A percentile compares a stretch with the other conserved stretches of the same genome.
phyloP scores from a whole-genome alignment of 2,113 vertebrate species.

The Oncorhynchus kisutch region DNA sequence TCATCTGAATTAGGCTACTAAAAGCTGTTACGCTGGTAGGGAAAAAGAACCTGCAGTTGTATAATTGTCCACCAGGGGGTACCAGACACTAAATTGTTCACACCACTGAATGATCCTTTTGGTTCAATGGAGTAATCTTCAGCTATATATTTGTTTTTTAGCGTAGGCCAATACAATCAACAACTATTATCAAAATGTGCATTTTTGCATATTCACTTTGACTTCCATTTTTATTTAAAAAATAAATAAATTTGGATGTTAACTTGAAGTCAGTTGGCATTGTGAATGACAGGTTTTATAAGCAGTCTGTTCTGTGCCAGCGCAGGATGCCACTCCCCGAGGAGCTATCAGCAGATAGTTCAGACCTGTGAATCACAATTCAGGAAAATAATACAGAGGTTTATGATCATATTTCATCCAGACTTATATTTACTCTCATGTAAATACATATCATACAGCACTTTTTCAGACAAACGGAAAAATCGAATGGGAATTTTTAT shows the following conservation, averaged over 20 bases:
- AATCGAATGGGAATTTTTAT: neutral
- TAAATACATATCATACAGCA: neutral
- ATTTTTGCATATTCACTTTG: too few relatives aligned
- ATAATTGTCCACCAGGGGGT: constrained; percentile 54
- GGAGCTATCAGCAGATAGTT: neutral
- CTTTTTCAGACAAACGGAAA: neutral
- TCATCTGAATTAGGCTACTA: too few relatives aligned
- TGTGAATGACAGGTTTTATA: too few relatives aligned
- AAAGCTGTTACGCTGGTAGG: neutral
- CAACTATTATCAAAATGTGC: too few relatives aligned
- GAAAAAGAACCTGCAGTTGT: constrained; percentile 7
- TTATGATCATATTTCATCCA: neutral
- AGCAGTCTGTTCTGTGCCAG: neutral
- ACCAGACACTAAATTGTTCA: constrained; percentile 22
- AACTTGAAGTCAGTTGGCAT: neutral
- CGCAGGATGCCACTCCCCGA: neutral
- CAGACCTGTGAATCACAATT: neutral
- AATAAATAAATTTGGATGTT: neutral
- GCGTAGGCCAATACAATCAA: too few relatives aligned
- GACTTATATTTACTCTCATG: too few relatives aligned
- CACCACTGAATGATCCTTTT: too few relatives aligned
- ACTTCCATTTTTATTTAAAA: too few relatives aligned
- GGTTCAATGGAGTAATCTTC: too few relatives aligned
- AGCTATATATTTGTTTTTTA: too few relatives aligned
- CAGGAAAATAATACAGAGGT: neutral